Conservation (phyloP, 2,113 vertebrate genomes). For the Myrmecobius fasciatus region DNA sequence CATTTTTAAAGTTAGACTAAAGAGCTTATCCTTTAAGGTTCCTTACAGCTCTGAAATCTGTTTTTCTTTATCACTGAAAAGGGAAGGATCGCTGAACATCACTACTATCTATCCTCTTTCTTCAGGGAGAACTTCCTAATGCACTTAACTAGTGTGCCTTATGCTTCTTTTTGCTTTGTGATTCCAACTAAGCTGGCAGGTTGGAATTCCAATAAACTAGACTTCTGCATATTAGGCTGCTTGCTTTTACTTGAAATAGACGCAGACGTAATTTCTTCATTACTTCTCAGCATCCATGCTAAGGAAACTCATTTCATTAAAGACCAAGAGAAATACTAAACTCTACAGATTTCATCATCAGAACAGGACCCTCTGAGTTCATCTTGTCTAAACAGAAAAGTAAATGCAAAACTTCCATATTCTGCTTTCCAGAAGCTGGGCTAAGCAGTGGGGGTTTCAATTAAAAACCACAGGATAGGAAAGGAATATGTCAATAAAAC, state of each 20-base stretch:
- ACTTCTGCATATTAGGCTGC: neutral
- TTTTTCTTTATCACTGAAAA: neutral
- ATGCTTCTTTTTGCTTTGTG: neutral
- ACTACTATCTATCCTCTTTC: neutral
- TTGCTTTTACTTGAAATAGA: neutral
- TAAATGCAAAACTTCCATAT: slow-evolving; percentile 84
- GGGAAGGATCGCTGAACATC: neutral
- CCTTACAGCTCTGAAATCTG: neutral
- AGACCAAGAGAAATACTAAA: neutral
- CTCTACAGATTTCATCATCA: slow-evolving; percentile 75
- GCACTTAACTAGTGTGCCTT: neutral
- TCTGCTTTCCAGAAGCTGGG: slow-evolving; percentile 82
- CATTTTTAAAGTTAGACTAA: neutral
- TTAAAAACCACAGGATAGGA: slow-evolving; percentile 90
- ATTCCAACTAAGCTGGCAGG: neutral
- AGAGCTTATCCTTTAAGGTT: neutral
- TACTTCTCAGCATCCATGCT: neutral
- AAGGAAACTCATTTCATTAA: slow-evolving; percentile 14
- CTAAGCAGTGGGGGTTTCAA: slow-evolving; percentile 88
- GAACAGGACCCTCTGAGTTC: slow-evolving; percentile 73
- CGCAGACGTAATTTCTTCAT: slow-evolving; percentile 35
- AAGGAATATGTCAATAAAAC: slow-evolving; percentile 90
- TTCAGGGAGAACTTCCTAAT: too few relatives aligned
- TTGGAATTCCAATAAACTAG: neutral
- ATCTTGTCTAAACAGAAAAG: slow-evolving; percentile 82